Conservation (phyloP, 2,888 invertebrate genomes). For the Cataglyphis livida region DNA sequence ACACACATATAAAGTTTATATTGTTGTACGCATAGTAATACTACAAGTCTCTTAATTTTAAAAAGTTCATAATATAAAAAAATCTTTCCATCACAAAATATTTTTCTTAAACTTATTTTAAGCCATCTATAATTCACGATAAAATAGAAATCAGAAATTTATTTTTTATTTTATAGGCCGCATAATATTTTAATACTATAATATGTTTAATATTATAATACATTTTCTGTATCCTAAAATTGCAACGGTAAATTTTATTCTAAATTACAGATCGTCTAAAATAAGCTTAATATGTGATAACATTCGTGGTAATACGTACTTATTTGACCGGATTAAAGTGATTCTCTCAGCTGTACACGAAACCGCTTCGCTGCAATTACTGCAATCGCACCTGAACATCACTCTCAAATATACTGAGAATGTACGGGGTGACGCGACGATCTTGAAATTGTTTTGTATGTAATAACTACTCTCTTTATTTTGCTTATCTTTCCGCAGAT, state of each 20-base stretch:
- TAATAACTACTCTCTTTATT: conserved; percentile 50
- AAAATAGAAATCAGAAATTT: not conserved
- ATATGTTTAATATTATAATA: too few species aligned
- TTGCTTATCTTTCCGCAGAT: conserved; percentile 64
- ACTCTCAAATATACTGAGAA: not conserved
- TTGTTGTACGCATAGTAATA: not conserved
- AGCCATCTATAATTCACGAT: not conserved
- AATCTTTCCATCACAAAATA: not conserved
- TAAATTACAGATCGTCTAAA: too few species aligned
- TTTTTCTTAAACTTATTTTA: not conserved
- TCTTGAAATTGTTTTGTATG: conserved; percentile 31
- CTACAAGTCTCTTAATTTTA: not conserved
- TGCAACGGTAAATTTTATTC: not conserved
- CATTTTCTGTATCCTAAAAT: not conserved
- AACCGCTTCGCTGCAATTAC: not conserved
- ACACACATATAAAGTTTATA: not conserved
- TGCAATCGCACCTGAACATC: conserved; percentile 12
- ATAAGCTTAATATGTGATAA: not conserved
- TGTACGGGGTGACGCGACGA: not conserved
- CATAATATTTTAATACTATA: too few species aligned
- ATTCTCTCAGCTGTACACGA: not conserved
- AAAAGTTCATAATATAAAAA: not conserved
- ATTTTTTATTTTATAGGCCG: not conserved
- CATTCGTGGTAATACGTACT: not conserved
- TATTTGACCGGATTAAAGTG: not conserved